Conservation (phyloP, 1,140 invertebrate genomes). For the Bombyx mandarina region DNA sequence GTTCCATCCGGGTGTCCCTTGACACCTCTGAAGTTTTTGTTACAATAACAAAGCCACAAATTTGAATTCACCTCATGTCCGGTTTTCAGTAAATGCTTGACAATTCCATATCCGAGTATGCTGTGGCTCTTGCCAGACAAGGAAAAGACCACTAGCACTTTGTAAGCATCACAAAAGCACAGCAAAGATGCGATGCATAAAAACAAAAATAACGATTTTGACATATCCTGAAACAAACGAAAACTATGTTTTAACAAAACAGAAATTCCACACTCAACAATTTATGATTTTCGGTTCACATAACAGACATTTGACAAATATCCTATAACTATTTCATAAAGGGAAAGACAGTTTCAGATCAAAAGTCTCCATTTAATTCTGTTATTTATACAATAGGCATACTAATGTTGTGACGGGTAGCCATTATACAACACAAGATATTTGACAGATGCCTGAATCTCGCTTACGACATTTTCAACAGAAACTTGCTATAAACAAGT, state of each 20-base stretch:
- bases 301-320: not conserved
- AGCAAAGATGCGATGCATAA: not conserved
- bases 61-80: conserved; percentile 19
- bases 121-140: conserved; percentile 19
- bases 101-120: conserved; percentile 17
- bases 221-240: not conserved
- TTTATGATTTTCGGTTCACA: not conserved
- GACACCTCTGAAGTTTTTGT: no score
- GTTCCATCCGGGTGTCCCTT: no score
- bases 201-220: not conserved
- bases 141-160: conserved; percentile 15
- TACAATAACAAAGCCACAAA: not conserved
- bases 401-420: not conserved
- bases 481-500: no score
- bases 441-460: no score
- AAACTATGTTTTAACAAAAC: not conserved
- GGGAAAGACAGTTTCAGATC: not conserved
- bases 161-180: conserved; percentile 7
- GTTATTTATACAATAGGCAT: not conserved
- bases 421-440: not conserved
- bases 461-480: no score
- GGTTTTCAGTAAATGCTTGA: conserved; percentile 12
- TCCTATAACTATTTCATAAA: not conserved
- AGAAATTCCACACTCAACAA: not conserved
- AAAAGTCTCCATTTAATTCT: not conserved